Conservation (phyloP, 2,113 vertebrate species). For the Callopanchax toddi region DNA sequence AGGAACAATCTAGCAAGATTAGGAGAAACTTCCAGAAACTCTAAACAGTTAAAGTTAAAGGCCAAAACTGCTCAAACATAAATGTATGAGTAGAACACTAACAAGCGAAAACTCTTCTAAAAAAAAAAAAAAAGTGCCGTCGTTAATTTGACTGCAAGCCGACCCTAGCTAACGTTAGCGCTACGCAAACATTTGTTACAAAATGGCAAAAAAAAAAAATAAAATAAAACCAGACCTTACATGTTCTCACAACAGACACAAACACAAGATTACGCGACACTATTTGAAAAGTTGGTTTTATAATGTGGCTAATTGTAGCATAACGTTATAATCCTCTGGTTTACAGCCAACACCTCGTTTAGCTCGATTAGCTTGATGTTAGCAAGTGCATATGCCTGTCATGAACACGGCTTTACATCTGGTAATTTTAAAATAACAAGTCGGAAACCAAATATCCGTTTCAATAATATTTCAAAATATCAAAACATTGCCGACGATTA, state of each 20-base stretch:
- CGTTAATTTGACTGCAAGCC: conserved; percentile 3
- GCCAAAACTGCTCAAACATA: neutral
- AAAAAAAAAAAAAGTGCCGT: conserved; percentile 28
- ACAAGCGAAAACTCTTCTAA: neutral
- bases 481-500: neutral
- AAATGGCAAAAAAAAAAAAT: too few species aligned
- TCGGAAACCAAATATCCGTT: too few species aligned
- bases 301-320: neutral
- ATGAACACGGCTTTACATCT: too few species aligned
- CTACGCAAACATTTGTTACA: neutral
- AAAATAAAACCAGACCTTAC: too few species aligned
- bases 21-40: conserved; percentile 44
- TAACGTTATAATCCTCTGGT: neutral
- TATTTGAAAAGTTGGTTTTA: neutral
- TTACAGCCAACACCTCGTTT: neutral
- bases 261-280: neutral
- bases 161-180: neutral
- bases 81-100: neutral
- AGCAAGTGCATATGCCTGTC: too few species aligned
- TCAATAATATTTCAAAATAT: neutral
- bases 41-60: neutral
- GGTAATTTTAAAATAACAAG: too few species aligned
- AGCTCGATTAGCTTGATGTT: neutral
- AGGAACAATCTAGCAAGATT: neutral
- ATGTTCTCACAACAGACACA: neutral